These are phyloP conservation scores for Troides oblongomaculatus DNA, from an alignment of 2,888 invertebrate species.

Conservation along the genomic window DNA sequence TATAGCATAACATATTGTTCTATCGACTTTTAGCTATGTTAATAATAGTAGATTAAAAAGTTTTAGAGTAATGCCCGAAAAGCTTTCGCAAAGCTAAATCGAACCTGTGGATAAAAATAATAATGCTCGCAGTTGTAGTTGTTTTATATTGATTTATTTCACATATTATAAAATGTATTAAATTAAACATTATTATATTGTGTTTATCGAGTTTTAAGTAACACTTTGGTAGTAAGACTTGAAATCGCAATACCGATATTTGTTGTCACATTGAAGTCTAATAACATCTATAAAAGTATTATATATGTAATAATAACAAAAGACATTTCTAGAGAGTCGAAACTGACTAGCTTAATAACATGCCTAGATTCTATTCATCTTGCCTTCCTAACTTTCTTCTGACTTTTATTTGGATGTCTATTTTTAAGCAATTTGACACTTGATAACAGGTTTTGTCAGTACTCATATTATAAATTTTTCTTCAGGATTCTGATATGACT, in stretches of 20 bases:
- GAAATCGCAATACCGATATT: background rate
- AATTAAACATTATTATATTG: too few relatives aligned
- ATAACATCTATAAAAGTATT: conserved; percentile 1
- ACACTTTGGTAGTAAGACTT: background rate
- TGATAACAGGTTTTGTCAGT: background rate
- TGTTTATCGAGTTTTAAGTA: background rate
- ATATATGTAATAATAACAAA: conserved; percentile 8
- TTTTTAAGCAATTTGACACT: background rate
- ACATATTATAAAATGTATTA: too few relatives aligned
- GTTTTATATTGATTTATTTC: too few relatives aligned
- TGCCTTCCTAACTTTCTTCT: background rate
- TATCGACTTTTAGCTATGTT: too few relatives aligned
- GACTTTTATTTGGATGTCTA: background rate
- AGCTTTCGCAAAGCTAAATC: too few relatives aligned
- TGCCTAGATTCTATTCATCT: background rate
- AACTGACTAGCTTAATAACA: conserved; percentile 25
- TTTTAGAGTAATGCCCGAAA: too few relatives aligned
- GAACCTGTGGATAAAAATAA: too few relatives aligned
- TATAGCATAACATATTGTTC: too few relatives aligned
- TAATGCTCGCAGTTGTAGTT: too few relatives aligned
- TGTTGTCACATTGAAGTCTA: background rate
- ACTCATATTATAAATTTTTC: too few relatives aligned
- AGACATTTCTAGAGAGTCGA: conserved; percentile 18
- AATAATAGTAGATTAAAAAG: too few relatives aligned
- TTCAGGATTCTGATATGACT: too few relatives aligned